phyloP scores from a whole-genome alignment of 2,888 invertebrate genomes.

The Caenorhabditis sinica region DNA sequence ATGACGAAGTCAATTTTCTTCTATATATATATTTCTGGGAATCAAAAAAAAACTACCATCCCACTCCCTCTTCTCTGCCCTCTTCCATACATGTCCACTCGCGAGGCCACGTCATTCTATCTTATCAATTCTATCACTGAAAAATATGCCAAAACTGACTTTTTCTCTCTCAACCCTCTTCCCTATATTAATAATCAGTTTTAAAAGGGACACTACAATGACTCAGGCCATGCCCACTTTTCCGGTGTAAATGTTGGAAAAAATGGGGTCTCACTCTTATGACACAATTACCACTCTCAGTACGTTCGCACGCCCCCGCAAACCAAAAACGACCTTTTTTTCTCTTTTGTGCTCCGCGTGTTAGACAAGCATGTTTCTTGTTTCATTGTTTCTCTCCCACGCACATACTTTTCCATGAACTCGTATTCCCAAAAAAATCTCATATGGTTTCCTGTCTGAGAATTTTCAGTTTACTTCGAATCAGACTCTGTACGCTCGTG shows the following conservation, averaged over 20 bases:
- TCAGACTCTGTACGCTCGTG: no score
- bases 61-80: background rate
- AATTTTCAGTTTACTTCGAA: no score
- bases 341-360: constrained; percentile 22
- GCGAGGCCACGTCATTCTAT: constrained; percentile 25
- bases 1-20: no score
- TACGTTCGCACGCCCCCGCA: constrained; percentile 36
- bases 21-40: no score
- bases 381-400: constrained; percentile 18
- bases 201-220: constrained; percentile 17
- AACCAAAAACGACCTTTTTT: constrained; percentile 33
- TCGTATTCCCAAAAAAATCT: background rate
- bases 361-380: constrained; percentile 24
- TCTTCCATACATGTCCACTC: background rate
- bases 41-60: background rate
- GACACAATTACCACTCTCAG: constrained; percentile 39
- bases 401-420: background rate
- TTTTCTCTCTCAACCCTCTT: constrained; percentile 1
- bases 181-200: constrained; percentile 19
- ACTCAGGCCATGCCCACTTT: constrained; percentile 14
- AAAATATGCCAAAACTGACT: constrained; percentile 33
- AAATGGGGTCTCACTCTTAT: background rate
- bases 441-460: no score
- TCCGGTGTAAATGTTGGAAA: constrained; percentile 31
- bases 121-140: constrained; percentile 44